Base-by-base conservation (phyloP, 2,113 vertebrate species). In the Pimephales promelas region DNA sequence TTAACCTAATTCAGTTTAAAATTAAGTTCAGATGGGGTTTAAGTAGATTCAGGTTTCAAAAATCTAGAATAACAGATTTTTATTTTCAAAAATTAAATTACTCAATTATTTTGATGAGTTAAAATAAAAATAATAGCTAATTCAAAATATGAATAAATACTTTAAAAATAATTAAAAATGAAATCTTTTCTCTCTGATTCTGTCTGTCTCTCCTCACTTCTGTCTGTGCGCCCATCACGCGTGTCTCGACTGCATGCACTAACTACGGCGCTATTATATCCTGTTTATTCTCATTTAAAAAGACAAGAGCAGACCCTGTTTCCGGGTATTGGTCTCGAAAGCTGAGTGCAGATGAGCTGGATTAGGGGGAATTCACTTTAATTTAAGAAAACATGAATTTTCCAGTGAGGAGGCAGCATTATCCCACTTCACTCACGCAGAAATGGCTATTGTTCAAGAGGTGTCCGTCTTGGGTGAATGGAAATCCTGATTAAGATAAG, bases 381-480 rank as follows among this genome's bases (percentile, higher is more conserved):
- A 90, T 92, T 86, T 89, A 86, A 57, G 81, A 76, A 75, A 83
- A 87, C 88, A 74, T 83, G 49, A 87, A 86, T 88, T 86, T 88
- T 90, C 52, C 18, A 54, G 52, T 7, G 52, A 54, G 6, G 18
- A 54, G 16, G 80, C 85, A 85, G 71, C 77, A 40, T 71, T 81
- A 74, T 59, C 28, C 40, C 26, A 10, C 61, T 40, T 62, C 57
- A 62, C 68, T 82, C 72, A n/a, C 34, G 31, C 47, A 20, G 54
- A 82, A 61, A 36, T 24, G 52, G 64, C 10, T 72, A 22, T n/a
- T 80, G 76, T 75, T 79, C 11, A 62, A 28, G 71, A 54, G 52
- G 7, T 54, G 52, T 54, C 52, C 18, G 2, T 54, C 52, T 54
- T 54, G 6, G 49, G 87, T 84, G 82, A 57, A 40, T 78, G 34